phyloP scores from a whole-genome alignment of 2,888 invertebrate genomes.

The Geotrupes spiniger region DNA sequence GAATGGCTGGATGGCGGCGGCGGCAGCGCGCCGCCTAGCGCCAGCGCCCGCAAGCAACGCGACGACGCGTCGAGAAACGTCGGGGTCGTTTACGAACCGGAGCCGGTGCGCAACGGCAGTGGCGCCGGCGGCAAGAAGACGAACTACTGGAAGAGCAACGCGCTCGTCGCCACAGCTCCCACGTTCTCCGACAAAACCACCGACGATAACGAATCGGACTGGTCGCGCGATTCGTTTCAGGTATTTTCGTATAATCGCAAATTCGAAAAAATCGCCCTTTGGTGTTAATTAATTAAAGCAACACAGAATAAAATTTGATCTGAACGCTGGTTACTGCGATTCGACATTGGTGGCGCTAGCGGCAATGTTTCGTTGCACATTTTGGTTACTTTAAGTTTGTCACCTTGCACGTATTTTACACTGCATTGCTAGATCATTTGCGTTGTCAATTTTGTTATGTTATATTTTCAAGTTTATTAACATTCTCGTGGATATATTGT shows the following conservation, averaged over 20 bases:
- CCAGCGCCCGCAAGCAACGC: not conserved
- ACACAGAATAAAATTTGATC: too few relatives aligned
- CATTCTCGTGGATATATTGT: too few relatives aligned
- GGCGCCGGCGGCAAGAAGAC: constrained; percentile 21
- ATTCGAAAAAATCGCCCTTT: constrained; percentile 1
- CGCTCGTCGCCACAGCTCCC: constrained; percentile 28
- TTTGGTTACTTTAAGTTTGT: too few relatives aligned
- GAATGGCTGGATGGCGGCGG: constrained; percentile 72
- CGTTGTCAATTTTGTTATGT: too few relatives aligned
- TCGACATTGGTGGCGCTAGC: too few relatives aligned
- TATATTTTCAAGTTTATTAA: too few relatives aligned
- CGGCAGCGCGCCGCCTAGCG: constrained; percentile 38
- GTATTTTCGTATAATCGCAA: constrained; percentile 10
- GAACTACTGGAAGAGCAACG: constrained; percentile 44
- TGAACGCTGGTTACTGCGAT: too few relatives aligned
- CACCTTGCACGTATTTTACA: too few relatives aligned
- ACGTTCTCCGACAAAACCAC: not conserved
- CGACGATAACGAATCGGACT: constrained; percentile 27
- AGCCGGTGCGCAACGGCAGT: not conserved
- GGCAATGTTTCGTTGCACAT: too few relatives aligned
- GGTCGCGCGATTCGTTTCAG: constrained; percentile 25
- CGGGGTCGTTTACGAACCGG: not conserved
- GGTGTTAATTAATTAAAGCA: too few relatives aligned
- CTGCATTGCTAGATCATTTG: too few relatives aligned
- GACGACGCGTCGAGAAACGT: not conserved